Percentiles rank a stretch among this genome's conserved stretches.
phyloP scores from a whole-genome alignment of 2,113 vertebrate genomes.

The Calcarius ornatus region DNA sequence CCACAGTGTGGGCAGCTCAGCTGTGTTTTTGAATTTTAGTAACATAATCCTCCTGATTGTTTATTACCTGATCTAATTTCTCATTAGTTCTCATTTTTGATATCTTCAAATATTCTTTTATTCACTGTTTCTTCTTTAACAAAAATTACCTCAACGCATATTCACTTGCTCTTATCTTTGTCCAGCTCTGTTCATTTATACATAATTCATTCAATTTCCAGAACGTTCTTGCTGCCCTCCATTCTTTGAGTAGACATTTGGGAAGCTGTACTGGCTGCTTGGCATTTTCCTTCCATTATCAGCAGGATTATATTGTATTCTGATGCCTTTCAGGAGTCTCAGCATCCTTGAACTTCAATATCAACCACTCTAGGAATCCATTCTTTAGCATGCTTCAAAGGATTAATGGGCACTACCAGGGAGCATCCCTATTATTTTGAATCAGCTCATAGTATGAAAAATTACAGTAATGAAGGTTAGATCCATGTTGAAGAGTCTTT shows the following conservation, averaged over 20 bases:
- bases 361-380: neutral
- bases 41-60: neutral
- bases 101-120: neutral
- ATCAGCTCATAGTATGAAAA: neutral
- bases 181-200: neutral
- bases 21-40: neutral
- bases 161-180: neutral
- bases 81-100: neutral
- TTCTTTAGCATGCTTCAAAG: neutral
- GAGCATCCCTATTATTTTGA: constrained; percentile 1
- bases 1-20: neutral
- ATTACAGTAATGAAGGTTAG: neutral
- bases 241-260: neutral
- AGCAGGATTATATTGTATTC: neutral
- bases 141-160: neutral
- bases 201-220: neutral
- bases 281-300: constrained; percentile 8
- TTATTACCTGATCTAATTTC: neutral
- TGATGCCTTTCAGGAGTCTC: neutral
- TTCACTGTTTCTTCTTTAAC: neutral
- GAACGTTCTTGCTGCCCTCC: neutral
- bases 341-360: neutral
- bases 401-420: neutral
- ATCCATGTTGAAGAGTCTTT: neutral
- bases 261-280: neutral